These are phyloP conservation scores for Malthinus flaveolus DNA, from an alignment of 2,888 invertebrate species.

Conservation along the genomic window DNA sequence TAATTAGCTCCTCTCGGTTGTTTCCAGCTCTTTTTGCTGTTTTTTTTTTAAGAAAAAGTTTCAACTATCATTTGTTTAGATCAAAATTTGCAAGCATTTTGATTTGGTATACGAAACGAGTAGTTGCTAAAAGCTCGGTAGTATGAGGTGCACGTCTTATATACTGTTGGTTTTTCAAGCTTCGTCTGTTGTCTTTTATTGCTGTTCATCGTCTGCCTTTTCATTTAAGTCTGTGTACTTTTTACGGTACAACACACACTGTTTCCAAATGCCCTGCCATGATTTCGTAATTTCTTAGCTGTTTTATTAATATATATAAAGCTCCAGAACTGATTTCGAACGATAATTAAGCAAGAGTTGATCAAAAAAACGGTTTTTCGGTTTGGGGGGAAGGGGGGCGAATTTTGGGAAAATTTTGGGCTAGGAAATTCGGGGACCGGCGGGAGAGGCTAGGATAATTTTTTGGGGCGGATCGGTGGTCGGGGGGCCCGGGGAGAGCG, in stretches of 20 bases:
- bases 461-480: too few species aligned
- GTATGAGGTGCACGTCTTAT: slow-evolving; percentile 37
- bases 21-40: not conserved
- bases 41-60: not conserved
- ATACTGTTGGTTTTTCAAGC: slow-evolving; percentile 38
- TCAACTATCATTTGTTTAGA: not conserved
- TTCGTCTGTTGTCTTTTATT: slow-evolving; percentile 42
- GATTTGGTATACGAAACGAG: slow-evolving; percentile 26
- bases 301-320: too few species aligned
- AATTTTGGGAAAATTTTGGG: too few species aligned
- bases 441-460: too few species aligned
- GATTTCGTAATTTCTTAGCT: slow-evolving; percentile 24
- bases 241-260: slow-evolving; percentile 39
- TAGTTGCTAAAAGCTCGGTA: slow-evolving; percentile 27
- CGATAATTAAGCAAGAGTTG: too few species aligned
- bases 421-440: too few species aligned
- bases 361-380: too few species aligned
- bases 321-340: too few species aligned
- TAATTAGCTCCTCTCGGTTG: too few species aligned
- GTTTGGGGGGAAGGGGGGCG: too few species aligned
- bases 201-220: slow-evolving; percentile 40
- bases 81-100: slow-evolving; percentile 27
- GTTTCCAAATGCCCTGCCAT: slow-evolving; percentile 23
- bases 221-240: slow-evolving; percentile 42
- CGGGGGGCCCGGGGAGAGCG: too few species aligned